Evolutionary conservation across 2,888 invertebrate genomes (phyloP).

Genomic region (Unio pictorum): DNA sequence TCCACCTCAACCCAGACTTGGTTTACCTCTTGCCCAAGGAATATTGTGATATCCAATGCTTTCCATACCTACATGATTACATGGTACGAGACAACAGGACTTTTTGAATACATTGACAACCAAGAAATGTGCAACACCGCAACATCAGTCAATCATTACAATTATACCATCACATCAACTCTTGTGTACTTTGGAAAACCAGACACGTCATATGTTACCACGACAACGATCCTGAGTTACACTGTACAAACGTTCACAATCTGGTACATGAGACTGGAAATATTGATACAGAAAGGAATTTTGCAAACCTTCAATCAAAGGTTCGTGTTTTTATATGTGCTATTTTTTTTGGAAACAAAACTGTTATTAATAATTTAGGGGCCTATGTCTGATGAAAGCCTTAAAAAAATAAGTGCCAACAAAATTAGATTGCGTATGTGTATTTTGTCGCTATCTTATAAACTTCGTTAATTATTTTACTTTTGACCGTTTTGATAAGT

Average conservation of each 20-base stretch:
- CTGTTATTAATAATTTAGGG: background rate
- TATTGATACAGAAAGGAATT: conserved; percentile 35
- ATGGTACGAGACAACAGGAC: conserved; percentile 38
- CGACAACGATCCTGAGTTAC: conserved; percentile 32
- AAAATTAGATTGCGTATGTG: too few relatives aligned
- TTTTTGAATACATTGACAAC: conserved; percentile 43
- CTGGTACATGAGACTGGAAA: conserved; percentile 47
- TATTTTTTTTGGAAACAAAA: background rate
- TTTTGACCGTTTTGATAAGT: too few relatives aligned
- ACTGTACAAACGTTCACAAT: conserved; percentile 39
- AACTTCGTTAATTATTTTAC: too few relatives aligned
- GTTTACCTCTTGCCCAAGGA: conserved; percentile 42
- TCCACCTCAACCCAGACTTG: conserved; percentile 42
- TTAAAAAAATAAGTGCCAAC: too few relatives aligned
- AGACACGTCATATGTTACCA: conserved; percentile 11
- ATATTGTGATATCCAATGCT: conserved; percentile 25
- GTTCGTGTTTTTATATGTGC: conserved; percentile 12
- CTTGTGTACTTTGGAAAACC: conserved; percentile 36
- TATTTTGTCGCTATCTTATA: too few relatives aligned
- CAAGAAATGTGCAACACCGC: conserved; percentile 25
- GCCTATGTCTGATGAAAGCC: background rate
- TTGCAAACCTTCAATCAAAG: conserved; percentile 30
- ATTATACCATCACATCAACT: conserved; percentile 9
- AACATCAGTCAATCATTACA: conserved; percentile 20
- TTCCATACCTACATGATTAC: conserved; percentile 42